These are phyloP conservation scores for Melinaea marsaeus DNA, from an alignment of 2,888 invertebrate species.

Conservation along the genomic window DNA sequence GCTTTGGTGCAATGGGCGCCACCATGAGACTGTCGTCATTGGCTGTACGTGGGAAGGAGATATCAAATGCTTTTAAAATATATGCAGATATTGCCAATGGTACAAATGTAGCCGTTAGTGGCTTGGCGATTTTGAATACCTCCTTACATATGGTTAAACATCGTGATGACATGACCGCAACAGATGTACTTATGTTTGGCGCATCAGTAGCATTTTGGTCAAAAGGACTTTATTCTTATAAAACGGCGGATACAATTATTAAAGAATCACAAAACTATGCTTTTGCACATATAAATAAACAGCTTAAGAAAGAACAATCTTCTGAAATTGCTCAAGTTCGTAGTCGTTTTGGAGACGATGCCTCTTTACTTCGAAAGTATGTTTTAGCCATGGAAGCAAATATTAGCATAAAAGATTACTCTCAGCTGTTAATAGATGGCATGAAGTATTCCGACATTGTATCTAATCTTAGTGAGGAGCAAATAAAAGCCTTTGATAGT, in stretches of 20 bases:
- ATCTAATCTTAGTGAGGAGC: conserved; percentile 17
- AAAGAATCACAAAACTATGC: conserved; percentile 32
- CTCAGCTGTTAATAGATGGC: conserved; percentile 20
- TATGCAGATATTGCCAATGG: conserved; percentile 35
- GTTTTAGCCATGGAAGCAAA: conserved; percentile 31
- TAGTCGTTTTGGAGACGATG: conserved; percentile 32
- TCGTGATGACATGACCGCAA: conserved; percentile 29
- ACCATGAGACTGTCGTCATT: conserved; percentile 36
- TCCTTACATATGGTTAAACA: conserved; percentile 31
- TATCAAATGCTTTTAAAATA: conserved; percentile 32
- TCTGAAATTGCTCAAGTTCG: conserved; percentile 26
- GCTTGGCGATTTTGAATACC: conserved; percentile 34
- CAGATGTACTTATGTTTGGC: conserved; percentile 33
- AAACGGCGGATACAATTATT: conserved; percentile 24
- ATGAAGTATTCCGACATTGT: no score
- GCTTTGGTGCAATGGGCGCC: conserved; percentile 38
- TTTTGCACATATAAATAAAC: conserved; percentile 30
- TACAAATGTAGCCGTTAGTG: conserved; percentile 33
- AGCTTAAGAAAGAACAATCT: conserved; percentile 27
- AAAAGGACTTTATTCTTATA: conserved; percentile 30
- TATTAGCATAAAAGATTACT: conserved; percentile 29
- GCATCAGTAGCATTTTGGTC: conserved; percentile 37
- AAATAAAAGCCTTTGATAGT: conserved; percentile 32
- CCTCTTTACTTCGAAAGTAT: conserved; percentile 31
- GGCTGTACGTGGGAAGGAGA: conserved; percentile 32